These are phyloP conservation scores for Cossypha polioptera DNA, from an alignment of 2,797 vertebrate species.

Conservation along the genomic window DNA sequence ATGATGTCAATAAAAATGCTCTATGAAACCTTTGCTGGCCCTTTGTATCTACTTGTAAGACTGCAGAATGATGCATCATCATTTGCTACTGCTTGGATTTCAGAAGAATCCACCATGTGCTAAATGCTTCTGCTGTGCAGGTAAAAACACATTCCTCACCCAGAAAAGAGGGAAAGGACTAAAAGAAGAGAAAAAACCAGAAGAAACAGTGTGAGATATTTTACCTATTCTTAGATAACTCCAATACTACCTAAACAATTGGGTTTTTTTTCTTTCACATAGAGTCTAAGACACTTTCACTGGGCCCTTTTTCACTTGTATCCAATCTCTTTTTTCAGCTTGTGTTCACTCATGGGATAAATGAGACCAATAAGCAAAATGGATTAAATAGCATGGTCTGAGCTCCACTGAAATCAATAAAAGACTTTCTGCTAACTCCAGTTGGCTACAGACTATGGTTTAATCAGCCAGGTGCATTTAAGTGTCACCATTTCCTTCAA, in stretches of 20 bases:
- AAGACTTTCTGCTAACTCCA: slow-evolving; percentile 6
- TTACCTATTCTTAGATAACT: background rate
- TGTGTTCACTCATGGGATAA: background rate
- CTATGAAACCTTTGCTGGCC: background rate
- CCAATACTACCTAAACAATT: background rate
- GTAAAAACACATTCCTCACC: background rate
- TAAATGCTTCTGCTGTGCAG: background rate
- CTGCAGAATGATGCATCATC: background rate
- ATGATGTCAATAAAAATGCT: background rate
- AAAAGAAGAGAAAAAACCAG: background rate
- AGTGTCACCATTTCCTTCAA: background rate
- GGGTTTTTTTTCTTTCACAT: background rate
- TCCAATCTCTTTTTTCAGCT: background rate
- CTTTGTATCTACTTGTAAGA: background rate
- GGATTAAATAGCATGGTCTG: slow-evolving; percentile 35
- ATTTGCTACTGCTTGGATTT: background rate
- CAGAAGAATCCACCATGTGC: background rate
- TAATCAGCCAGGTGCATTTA: background rate
- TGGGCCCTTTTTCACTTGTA: background rate
- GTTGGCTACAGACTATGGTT: background rate
- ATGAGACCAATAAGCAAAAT: slow-evolving; percentile 19
- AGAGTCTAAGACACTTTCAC: background rate
- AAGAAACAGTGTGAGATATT: background rate
- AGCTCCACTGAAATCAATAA: slow-evolving; percentile 18
- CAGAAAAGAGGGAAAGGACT: background rate